These are phyloP conservation scores for Plecotus auritus DNA, from an alignment of 2,113 vertebrate genomes.

Conservation along the genomic window DNA sequence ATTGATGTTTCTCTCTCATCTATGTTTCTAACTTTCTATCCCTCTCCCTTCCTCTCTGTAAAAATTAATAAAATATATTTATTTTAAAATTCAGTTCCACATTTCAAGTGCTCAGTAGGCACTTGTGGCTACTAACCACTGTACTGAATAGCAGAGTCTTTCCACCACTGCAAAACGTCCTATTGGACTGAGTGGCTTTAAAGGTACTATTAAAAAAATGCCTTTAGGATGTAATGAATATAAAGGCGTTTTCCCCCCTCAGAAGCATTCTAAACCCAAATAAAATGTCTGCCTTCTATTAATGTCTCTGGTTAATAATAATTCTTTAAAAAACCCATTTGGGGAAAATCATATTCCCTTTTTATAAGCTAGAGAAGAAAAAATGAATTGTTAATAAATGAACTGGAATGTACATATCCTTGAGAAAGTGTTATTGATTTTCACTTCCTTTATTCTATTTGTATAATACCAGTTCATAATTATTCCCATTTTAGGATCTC, in stretches of 20 bases:
- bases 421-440: neutral
- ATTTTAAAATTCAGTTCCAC: neutral
- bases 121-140: neutral
- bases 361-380: neutral
- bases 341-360: neutral
- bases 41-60: no score
- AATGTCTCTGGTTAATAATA: neutral
- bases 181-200: neutral
- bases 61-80: neutral
- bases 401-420: neutral
- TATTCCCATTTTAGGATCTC: neutral
- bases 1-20: no score
- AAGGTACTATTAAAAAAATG: neutral
- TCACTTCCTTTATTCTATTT: neutral
- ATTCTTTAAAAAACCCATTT: neutral
- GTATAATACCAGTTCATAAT: neutral
- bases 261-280: neutral
- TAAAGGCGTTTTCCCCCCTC: neutral
- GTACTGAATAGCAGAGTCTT: neutral
- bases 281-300: neutral
- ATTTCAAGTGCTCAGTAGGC: neutral
- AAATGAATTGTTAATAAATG: conserved; percentile 18
- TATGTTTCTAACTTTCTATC: no score
- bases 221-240: neutral
- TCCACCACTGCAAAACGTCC: no score